Evolutionary conservation across 2,888 invertebrate species (phyloP).

Genomic region (Catocala sponsa): DNA sequence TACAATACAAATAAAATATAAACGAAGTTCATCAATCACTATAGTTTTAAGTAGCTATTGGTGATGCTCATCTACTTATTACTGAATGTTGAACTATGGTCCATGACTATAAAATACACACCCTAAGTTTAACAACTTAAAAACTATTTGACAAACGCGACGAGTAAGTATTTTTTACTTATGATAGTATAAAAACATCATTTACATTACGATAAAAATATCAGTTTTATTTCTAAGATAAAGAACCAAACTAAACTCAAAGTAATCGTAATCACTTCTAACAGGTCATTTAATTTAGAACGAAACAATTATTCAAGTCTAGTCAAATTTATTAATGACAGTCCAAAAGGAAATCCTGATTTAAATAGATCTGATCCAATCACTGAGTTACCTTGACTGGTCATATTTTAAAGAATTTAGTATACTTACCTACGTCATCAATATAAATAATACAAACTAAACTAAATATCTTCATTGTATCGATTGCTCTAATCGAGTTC

Average conservation of each 20-base stretch:
- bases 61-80: too few species aligned
- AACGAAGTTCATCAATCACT: too few species aligned
- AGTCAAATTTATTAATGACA: constrained; percentile 5
- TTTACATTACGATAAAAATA: not conserved
- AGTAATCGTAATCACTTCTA: not conserved
- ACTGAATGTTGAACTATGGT: too few species aligned
- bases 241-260: not conserved
- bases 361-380: constrained; percentile 22
- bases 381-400: constrained; percentile 16
- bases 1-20: too few species aligned
- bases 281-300: constrained; percentile 3
- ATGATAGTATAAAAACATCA: too few species aligned
- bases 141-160: too few species aligned
- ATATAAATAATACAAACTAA: too few species aligned
- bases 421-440: too few species aligned
- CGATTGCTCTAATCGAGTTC: constrained; percentile 20
- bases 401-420: not conserved
- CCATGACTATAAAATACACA: too few species aligned
- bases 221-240: not conserved
- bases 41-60: too few species aligned
- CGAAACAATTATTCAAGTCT: not conserved
- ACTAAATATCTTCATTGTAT: not conserved
- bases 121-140: not conserved
- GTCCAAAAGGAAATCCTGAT: constrained; percentile 28
- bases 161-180: too few species aligned